These are phyloP conservation scores for Otocyon megalotis DNA, from an alignment of 2,113 vertebrate genomes.

Conservation along the genomic window DNA sequence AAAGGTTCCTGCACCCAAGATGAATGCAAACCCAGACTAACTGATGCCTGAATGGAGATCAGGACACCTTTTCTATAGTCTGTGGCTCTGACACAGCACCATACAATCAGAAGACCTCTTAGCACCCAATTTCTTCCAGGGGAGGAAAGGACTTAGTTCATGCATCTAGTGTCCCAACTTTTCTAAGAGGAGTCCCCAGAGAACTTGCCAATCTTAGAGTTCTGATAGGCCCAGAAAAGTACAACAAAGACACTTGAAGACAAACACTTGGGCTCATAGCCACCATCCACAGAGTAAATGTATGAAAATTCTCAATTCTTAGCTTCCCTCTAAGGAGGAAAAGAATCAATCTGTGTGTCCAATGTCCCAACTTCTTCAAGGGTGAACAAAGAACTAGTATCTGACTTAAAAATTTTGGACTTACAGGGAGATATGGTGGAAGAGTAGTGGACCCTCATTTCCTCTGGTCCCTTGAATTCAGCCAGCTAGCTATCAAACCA, in stretches of 20 bases:
- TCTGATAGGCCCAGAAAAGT: no score
- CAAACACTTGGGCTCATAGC: neutral
- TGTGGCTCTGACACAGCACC: neutral
- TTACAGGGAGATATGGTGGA: no score
- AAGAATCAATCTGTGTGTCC: neutral
- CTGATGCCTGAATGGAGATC: neutral
- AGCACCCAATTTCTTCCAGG: neutral
- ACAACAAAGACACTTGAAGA: neutral
- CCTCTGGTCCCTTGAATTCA: no score
- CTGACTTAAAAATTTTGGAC: neutral
- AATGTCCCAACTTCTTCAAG: neutral
- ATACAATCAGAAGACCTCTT: neutral
- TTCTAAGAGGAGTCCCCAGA: neutral
- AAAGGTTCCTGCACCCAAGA: neutral
- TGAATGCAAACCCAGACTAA: neutral
- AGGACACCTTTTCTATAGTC: neutral
- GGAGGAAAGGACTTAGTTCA: neutral
- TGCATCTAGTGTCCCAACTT: neutral
- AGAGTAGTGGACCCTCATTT: no score
- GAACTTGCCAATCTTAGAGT: neutral
- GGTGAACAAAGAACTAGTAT: neutral
- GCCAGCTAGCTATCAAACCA: no score
- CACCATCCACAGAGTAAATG: neutral
- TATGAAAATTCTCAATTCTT: neutral
- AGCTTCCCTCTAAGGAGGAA: neutral